Percentiles rank a stretch among this genome's conserved stretches.
Evolutionary conservation across 1,140 invertebrate genomes (phyloP).

Genomic region (Probaryconus sp.): DNA sequence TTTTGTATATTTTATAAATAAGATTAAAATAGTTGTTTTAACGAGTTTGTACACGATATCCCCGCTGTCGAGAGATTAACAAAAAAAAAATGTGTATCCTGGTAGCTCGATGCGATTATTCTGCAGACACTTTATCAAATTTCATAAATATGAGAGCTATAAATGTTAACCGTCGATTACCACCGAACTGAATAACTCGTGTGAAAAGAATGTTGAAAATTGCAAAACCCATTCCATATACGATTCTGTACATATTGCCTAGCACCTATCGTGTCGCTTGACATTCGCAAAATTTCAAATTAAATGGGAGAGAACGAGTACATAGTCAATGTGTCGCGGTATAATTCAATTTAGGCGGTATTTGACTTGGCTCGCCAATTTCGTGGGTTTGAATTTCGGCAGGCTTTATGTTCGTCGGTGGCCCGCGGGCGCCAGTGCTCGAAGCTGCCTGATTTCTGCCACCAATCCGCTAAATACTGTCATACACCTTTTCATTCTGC

Average conservation of each 20-base stretch:
- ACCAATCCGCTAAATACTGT: conserved; percentile 44
- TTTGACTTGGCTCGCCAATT: conserved; percentile 67
- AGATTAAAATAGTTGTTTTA: too few relatives aligned
- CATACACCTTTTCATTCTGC: conserved; percentile 25
- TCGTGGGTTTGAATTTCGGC: conserved; percentile 45
- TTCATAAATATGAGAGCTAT: conserved; percentile 8
- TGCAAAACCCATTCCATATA: conserved; percentile 19
- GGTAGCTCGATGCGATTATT: too few relatives aligned
- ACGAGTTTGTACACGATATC: too few relatives aligned
- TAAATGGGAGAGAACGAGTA: conserved; percentile 51
- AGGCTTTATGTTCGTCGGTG: conserved; percentile 55
- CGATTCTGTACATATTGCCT: conserved; percentile 23
- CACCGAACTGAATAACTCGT: conserved; percentile 20
- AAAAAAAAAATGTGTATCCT: too few relatives aligned
- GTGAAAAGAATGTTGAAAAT: conserved; percentile 37
- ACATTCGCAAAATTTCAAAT: conserved; percentile 49
- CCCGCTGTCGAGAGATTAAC: too few relatives aligned
- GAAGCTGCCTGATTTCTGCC: conserved; percentile 34
- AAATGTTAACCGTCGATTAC: conserved; percentile 33
- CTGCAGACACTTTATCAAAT: conserved; percentile 11
- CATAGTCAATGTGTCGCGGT: conserved; percentile 53
- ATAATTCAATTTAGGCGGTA: conserved; percentile 63
- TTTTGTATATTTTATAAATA: too few relatives aligned
- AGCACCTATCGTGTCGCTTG: conserved; percentile 31
- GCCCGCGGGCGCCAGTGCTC: conserved; percentile 36